Evolutionary conservation across 2,797 vertebrate species (phyloP).

Genomic region (Tachyglossus aculeatus): DNA sequence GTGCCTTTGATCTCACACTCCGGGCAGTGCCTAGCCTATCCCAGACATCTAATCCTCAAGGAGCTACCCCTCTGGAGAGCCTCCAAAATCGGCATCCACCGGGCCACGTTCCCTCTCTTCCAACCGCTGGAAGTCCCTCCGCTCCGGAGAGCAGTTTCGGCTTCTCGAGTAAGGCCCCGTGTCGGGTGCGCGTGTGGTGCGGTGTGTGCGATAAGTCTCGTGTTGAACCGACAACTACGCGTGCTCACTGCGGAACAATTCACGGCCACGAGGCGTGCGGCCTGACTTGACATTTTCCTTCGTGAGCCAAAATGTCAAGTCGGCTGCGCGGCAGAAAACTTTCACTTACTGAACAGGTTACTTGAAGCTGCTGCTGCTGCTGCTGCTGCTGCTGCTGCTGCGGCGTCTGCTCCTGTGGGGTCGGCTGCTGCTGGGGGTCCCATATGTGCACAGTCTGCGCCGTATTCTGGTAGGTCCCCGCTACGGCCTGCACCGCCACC

Average conservation of each 20-base stretch:
- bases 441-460: slow-evolving; percentile 97
- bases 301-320: too few species aligned
- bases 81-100: too few species aligned
- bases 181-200: too few species aligned
- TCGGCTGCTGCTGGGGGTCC: slow-evolving; percentile 92
- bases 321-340: neutral
- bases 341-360: slow-evolving; percentile 79
- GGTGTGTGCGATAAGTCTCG: neutral
- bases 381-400: slow-evolving; percentile 87
- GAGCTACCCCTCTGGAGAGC: too few species aligned
- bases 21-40: too few species aligned
- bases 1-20: too few species aligned
- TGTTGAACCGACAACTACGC: neutral
- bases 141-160: too few species aligned
- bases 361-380: slow-evolving; percentile 84
- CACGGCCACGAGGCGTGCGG: neutral
- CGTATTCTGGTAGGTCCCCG: slow-evolving; percentile 90
- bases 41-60: too few species aligned
- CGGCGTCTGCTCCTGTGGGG: slow-evolving; percentile 85
- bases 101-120: too few species aligned
- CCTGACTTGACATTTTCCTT: neutral
- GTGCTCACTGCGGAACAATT: neutral
- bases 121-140: too few species aligned
- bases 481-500: slow-evolving; percentile 94
- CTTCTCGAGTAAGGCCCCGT: too few species aligned